Conservation (phyloP, 2,888 invertebrate genomes). For the Parasteatoda lunata region DNA sequence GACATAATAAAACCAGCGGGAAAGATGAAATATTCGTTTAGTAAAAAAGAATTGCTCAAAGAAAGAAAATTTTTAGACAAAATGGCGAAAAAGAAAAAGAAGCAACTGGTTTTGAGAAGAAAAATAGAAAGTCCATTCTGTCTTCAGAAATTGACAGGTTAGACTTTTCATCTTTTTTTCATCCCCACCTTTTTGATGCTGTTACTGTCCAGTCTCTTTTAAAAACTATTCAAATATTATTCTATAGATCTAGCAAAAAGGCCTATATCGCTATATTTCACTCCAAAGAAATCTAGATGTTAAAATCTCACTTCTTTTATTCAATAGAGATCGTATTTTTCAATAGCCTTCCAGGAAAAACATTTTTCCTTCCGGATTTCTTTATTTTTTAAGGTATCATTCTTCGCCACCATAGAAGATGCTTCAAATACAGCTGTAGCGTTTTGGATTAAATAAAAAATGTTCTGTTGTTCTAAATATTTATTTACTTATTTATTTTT, state of each 20-base stretch:
- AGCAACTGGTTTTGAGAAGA: too few relatives aligned
- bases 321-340: neutral
- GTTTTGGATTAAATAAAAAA: neutral
- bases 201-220: conserved; percentile 20
- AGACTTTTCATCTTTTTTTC: conserved; percentile 43
- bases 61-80: too few relatives aligned
- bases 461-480: neutral
- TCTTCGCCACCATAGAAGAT: neutral
- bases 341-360: neutral
- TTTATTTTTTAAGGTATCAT: neutral
- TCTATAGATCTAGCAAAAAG: neutral
- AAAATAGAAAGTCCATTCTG: too few relatives aligned
- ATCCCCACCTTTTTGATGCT: conserved; percentile 51
- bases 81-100: too few relatives aligned
- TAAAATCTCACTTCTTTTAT: neutral
- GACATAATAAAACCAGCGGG: too few relatives aligned
- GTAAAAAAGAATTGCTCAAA: too few relatives aligned
- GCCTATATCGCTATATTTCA: conserved; percentile 1
- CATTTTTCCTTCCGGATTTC: neutral
- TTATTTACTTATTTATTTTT: neutral
- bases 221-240: conserved; percentile 23
- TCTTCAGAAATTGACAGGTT: conserved; percentile 41
- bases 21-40: too few relatives aligned
- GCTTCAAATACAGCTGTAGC: neutral
- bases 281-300: conserved; percentile 4